phyloP scores from a whole-genome alignment of 2,888 invertebrate genomes.

The Harpagoxenus sublaevis region DNA sequence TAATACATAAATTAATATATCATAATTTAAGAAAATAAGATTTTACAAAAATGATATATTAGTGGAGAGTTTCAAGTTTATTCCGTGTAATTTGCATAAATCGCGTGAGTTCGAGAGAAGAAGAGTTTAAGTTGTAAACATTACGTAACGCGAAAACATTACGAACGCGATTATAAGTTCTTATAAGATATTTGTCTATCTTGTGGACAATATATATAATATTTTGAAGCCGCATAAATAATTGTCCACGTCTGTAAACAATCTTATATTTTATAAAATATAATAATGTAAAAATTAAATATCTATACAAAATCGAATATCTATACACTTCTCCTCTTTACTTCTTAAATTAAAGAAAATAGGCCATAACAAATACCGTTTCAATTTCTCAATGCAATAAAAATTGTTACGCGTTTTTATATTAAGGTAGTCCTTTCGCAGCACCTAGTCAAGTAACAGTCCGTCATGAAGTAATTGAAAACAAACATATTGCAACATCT shows the following conservation, averaged over 20 bases:
- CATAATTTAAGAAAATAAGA: neutral
- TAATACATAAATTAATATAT: neutral
- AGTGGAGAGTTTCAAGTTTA: slow-evolving; percentile 2
- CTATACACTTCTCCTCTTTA: neutral
- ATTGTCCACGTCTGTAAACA: neutral
- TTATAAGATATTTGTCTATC: neutral
- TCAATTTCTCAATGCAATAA: neutral
- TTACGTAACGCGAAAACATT: neutral
- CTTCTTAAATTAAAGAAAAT: neutral
- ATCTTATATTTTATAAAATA: neutral
- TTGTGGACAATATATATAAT: neutral
- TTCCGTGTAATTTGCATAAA: neutral
- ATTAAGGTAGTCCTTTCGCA: too few species aligned
- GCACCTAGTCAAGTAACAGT: too few species aligned
- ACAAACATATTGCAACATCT: too few species aligned
- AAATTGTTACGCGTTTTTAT: too few species aligned
- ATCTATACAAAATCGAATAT: neutral
- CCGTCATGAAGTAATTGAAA: too few species aligned
- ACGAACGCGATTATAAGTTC: neutral
- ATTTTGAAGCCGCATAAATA: neutral
- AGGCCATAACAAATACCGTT: neutral
- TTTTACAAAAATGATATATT: neutral
- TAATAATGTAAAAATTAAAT: neutral
- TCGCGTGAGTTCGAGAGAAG: neutral
- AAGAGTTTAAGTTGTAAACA: slow-evolving; percentile 22